Conservation (phyloP, 2,888 invertebrate species). For the Scrobipalpa atriplicella region DNA sequence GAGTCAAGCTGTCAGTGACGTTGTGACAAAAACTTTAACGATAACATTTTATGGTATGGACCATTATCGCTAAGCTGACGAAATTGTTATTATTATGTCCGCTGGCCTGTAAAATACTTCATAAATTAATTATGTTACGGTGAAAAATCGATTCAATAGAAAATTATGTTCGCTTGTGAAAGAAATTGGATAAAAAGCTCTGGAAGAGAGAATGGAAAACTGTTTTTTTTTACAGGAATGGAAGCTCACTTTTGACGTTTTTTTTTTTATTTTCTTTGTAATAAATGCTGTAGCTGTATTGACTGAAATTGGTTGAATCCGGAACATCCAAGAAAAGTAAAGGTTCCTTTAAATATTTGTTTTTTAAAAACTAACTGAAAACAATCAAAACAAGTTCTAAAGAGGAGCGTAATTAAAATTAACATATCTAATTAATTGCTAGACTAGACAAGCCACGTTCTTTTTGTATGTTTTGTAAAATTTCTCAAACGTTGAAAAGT, state of each 20-base stretch:
- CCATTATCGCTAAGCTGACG: conserved; percentile 57
- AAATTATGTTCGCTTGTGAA: neutral
- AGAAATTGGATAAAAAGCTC: neutral
- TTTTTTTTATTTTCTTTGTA: neutral
- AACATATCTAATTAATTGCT: no score
- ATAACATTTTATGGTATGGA: conserved; percentile 60
- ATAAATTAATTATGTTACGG: conserved; percentile 42
- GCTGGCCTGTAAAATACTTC: conserved; percentile 39
- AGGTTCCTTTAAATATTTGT: no score
- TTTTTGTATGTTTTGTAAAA: no score
- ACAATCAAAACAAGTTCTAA: no score
- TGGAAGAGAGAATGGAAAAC: neutral
- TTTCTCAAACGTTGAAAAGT: no score
- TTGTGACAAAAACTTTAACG: conserved; percentile 34
- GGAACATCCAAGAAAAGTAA: no score
- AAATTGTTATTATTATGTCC: conserved; percentile 50
- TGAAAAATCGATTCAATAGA: neutral
- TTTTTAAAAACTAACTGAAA: no score
- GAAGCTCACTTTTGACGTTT: neutral
- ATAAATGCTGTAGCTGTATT: neutral
- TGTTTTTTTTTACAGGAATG: neutral
- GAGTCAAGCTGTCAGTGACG: conserved; percentile 4
- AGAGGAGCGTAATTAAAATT: no score
- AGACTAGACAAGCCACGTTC: no score
- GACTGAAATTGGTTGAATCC: no score